A percentile compares a stretch with the other conserved stretches of the same genome.
phyloP scores from a whole-genome alignment of 2,113 vertebrate genomes.

The Pelmatolapia mariae region DNA sequence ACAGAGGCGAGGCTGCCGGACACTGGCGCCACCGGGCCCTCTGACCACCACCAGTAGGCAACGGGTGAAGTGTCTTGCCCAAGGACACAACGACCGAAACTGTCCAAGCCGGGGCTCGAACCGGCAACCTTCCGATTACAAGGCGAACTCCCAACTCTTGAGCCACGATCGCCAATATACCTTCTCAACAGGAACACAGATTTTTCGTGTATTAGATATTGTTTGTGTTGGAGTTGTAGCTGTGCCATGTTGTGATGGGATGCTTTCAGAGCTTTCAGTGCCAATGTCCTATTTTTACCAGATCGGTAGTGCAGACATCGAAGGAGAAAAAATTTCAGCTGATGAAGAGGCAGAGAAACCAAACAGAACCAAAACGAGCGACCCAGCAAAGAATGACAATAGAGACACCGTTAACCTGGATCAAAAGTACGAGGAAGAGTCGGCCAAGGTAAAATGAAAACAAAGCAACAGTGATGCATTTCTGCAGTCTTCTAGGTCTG shows the following conservation, averaged over 20 bases:
- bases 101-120: too few relatives aligned
- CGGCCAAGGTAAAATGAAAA: slow-evolving; percentile 32
- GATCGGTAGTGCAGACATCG: slow-evolving; percentile 68
- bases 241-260: neutral
- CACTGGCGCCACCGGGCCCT: too few relatives aligned
- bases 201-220: neutral
- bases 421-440: neutral
- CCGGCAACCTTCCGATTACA: too few relatives aligned
- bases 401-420: neutral
- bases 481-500: neutral
- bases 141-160: too few relatives aligned
- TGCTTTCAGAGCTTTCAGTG: neutral
- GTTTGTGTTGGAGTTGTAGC: too few relatives aligned
- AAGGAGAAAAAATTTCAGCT: slow-evolving; percentile 23
- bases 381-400: neutral
- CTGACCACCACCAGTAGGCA: too few relatives aligned
- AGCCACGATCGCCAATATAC: too few relatives aligned
- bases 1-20: too few relatives aligned
- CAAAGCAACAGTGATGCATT: neutral
- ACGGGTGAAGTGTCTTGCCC: too few relatives aligned
- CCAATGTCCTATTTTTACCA: neutral
- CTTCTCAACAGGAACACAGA: neutral
- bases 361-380: neutral
- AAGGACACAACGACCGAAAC: too few relatives aligned
- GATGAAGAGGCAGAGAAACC: slow-evolving; percentile 55